A percentile compares a stretch with the other conserved stretches of the same genome.
Evolutionary conservation across 1,140 invertebrate genomes (phyloP).

Genomic region (Lerema accius): DNA sequence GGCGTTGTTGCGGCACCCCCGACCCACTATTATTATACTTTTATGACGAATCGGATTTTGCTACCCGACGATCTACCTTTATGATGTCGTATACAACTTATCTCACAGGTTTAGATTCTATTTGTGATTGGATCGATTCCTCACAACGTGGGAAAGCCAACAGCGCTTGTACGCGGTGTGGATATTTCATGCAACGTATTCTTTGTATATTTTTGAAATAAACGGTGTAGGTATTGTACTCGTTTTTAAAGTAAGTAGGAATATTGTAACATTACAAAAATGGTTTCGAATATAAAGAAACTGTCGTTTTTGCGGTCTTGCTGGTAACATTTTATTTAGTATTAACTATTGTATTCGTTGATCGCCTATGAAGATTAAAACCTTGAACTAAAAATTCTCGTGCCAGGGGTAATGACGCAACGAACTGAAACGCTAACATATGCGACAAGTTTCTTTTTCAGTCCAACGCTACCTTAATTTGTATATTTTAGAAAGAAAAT

Average conservation of each 20-base stretch:
- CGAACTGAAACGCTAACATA: slow-evolving; percentile 37
- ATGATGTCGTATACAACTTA: slow-evolving; percentile 53
- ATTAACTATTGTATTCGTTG: slow-evolving; percentile 5
- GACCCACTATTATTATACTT: slow-evolving; percentile 82
- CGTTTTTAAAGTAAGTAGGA: background rate
- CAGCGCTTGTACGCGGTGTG: slow-evolving; percentile 17
- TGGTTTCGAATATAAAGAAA: too few relatives aligned
- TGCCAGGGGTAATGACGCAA: slow-evolving; percentile 38
- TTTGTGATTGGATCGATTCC: slow-evolving; percentile 33
- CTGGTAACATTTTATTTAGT: background rate
- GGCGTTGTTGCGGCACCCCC: slow-evolving; percentile 75
- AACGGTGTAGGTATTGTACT: background rate
- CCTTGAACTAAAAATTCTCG: slow-evolving; percentile 36
- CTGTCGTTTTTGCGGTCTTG: background rate
- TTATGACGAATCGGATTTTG: slow-evolving; percentile 80
- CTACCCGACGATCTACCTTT: slow-evolving; percentile 58
- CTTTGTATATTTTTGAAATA: background rate
- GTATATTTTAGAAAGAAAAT: slow-evolving; percentile 6
- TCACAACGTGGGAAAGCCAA: background rate
- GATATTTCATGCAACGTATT: background rate
- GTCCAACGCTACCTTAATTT: slow-evolving; percentile 18
- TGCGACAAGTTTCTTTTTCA: slow-evolving; percentile 34
- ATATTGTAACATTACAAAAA: too few relatives aligned
- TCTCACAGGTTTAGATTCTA: slow-evolving; percentile 40
- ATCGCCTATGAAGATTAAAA: slow-evolving; percentile 8